A percentile compares a stretch with the other conserved stretches of the same genome.
Evolutionary conservation across 2,113 vertebrate species (phyloP).

Genomic region (Phalacrocorax aristotelis): DNA sequence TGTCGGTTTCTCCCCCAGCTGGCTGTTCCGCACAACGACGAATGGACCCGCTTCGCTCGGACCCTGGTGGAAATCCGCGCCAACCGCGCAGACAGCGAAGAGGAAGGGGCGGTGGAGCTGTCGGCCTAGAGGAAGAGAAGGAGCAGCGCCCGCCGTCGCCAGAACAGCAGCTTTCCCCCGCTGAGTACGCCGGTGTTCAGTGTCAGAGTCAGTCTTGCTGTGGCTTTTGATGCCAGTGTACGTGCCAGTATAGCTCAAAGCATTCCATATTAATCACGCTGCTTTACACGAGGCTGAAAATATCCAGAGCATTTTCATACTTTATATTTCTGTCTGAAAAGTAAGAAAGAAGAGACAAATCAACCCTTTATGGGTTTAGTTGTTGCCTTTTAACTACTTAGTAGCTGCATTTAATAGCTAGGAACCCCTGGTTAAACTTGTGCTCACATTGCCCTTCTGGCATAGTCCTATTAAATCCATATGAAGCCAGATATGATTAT

Average conservation of each 20-base stretch:
- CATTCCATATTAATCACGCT: slow-evolving; percentile 21
- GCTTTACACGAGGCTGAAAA: slow-evolving; percentile 49
- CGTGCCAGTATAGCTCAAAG: slow-evolving; percentile 49
- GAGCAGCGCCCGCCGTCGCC: background rate
- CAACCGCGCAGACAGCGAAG: slow-evolving; percentile 91
- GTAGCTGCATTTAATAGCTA: slow-evolving; percentile 79
- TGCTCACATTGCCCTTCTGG: slow-evolving; percentile 76
- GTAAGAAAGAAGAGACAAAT: slow-evolving; percentile 52
- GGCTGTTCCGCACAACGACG: slow-evolving; percentile 88
- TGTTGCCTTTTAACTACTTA: slow-evolving; percentile 80
- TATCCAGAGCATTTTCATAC: slow-evolving; percentile 64
- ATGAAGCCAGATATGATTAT: slow-evolving; percentile 81
- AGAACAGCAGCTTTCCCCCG: background rate
- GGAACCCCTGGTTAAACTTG: slow-evolving; percentile 77
- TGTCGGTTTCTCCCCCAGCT: slow-evolving; percentile 75
- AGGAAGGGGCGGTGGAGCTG: slow-evolving; percentile 88
- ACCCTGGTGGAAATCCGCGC: slow-evolving; percentile 95
- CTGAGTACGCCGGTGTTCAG: background rate
- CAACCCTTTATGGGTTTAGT: slow-evolving; percentile 69
- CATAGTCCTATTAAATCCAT: slow-evolving; percentile 81
- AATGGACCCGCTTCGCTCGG: slow-evolving; percentile 90
- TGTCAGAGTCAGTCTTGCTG: slow-evolving; percentile 40
- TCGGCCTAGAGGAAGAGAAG: slow-evolving; percentile 69
- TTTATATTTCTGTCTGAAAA: slow-evolving; percentile 72
- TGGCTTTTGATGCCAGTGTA: slow-evolving; percentile 52